phyloP scores from a whole-genome alignment of 2,113 vertebrate genomes.

The Malaclemys terrapin region DNA sequence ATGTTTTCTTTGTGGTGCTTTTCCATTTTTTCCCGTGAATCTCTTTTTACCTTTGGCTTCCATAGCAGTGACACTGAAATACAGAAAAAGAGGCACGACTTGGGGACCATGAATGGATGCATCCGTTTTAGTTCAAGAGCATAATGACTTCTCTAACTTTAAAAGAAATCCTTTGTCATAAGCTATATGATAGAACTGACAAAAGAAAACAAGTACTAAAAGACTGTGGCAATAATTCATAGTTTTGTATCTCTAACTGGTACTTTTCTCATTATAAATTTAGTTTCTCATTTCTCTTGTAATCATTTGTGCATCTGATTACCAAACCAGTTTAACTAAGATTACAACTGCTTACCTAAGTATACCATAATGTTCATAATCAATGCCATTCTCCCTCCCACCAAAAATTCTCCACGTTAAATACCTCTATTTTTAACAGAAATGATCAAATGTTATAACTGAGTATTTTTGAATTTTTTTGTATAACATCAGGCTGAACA shows the following conservation, averaged over 20 bases:
- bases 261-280: neutral
- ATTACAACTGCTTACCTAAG: neutral
- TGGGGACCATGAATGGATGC: neutral
- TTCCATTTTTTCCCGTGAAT: conserved; percentile 52
- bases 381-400: neutral
- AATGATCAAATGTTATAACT: neutral
- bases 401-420: neutral
- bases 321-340: neutral
- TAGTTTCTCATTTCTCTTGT: neutral
- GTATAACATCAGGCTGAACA: neutral
- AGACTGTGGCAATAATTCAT: neutral
- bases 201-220: neutral
- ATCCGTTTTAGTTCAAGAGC: neutral
- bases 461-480: neutral
- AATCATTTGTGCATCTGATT: neutral
- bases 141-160: neutral
- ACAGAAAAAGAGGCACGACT: neutral
- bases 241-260: neutral
- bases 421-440: neutral
- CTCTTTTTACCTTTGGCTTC: conserved; percentile 71
- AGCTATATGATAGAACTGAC: neutral
- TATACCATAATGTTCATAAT: neutral
- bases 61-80: conserved; percentile 69
- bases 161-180: neutral
- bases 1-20: conserved; percentile 39